Conservation (phyloP, 2,888 invertebrate species). For the Spilarctia lutea region DNA sequence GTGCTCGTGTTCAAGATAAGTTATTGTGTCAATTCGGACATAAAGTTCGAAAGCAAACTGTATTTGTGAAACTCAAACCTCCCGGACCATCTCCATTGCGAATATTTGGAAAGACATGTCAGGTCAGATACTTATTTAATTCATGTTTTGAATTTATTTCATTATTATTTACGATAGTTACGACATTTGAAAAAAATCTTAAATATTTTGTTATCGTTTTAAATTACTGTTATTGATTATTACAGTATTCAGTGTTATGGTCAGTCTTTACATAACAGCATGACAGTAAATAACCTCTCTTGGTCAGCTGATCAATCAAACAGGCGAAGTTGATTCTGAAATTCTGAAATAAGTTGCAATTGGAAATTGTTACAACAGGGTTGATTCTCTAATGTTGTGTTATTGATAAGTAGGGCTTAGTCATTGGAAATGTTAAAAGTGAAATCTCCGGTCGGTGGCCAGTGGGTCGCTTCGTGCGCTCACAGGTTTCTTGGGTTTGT, state of each 20-base stretch:
- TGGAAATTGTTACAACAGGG: constrained; percentile 22
- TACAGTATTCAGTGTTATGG: constrained; percentile 23
- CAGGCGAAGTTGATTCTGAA: constrained; percentile 26
- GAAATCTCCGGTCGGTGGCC: constrained; percentile 77
- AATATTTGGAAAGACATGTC: constrained; percentile 85
- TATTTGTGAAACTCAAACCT: constrained; percentile 90
- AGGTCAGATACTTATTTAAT: constrained; percentile 67
- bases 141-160: constrained; percentile 20
- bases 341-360: constrained; percentile 35
- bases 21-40: constrained; percentile 92
- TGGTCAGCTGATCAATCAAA: constrained; percentile 63
- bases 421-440: constrained; percentile 78
- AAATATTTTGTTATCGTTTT: neutral
- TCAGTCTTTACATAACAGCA: constrained; percentile 65
- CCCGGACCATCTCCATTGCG: constrained; percentile 87
- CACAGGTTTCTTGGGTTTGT: constrained; percentile 79
- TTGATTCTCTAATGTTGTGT: constrained; percentile 9
- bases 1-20: constrained; percentile 93
- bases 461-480: constrained; percentile 76
- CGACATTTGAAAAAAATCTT: neutral
- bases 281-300: constrained; percentile 63
- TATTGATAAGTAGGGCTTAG: constrained; percentile 54
- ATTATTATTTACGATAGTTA: neutral
- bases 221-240: neutral
- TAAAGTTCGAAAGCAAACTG: constrained; percentile 89